Evolutionary conservation across 1,140 invertebrate genomes (phyloP), one percentile per base, ranked within the genome.

Genomic region (Araneus ventricosus): DNA sequence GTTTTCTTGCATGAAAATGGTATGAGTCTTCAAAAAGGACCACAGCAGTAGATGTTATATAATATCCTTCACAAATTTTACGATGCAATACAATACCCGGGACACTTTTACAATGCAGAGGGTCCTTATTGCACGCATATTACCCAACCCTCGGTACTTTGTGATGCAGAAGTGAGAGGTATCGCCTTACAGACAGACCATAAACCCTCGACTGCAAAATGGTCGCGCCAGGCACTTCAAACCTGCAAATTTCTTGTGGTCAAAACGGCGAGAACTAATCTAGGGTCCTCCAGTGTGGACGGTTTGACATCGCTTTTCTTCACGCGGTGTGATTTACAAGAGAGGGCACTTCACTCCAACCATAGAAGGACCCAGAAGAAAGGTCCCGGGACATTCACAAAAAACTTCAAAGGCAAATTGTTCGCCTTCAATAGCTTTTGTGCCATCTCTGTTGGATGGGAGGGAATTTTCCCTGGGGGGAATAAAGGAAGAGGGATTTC

Each of bases 281-380:
- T 39, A 84, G 80, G 24, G 45, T 7, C 80, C 24, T 84, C 34
- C 37, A 84, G 8, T 45, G 27, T 22, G 80, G 41, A 41, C 80
- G 80, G 45, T 84, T 84, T 84, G 80, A 84, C 80, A 84, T 52
- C 39, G 80, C 80, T 52, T 84, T 84, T 84, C 80, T 84, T 41
- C 80, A 52, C 41, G 80, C 3, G 17, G 24, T 27, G 24, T 84
- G 45, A 84, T 52, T 84, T 84, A 84, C 80, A 84, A 84, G 80
- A 45, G 39, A 24, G 20, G 27, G 37, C 10, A 27, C 39, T 84
- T 45, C 20, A 27, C 39, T 84, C n/a, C 20, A 30, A 2, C 22
- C 4, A 84, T 10, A 52, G 34, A 45, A 84, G 22, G 79, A 24
- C 4, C 80, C 80, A 14, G 24, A 84, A 4, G 39, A 39, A 84